Base-by-base conservation (phyloP, 1,140 invertebrate species). In the Zaprionus taronus region DNA sequence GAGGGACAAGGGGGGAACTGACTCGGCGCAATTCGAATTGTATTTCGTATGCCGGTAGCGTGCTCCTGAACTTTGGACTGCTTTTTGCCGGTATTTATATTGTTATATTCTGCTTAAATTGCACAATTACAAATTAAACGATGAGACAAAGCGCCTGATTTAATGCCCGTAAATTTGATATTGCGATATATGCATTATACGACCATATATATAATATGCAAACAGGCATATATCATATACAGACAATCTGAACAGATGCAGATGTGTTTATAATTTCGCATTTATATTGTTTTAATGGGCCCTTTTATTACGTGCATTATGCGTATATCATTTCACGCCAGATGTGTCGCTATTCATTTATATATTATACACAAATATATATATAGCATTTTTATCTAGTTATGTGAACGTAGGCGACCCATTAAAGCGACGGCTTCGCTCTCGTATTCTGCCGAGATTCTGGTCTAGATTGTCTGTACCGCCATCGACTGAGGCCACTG, bases 111-210 rank as follows among this genome's bases (percentile, higher is more conserved):
- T 64, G 61, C 68, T 64, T 34, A 77, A 77, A 67, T 76, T 44
- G 62, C 56, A 56, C 72, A 65, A 62, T 70, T 83, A 58, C 62
- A 64, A 75, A 79, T 65, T 65, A 69, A 79, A 63, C 63, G 70
- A 75, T 66, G 67, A 64, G 66, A 28, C 60, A 70, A 80, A 78
- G 71, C 58, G 72, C 55, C 72, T 74, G 72, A 69, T 74, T 74
- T 74, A 74, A 75, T 75, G 60, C 38, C 67, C 51, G 67, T 64
- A 64, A 75, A 75, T 75, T 67, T 64, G 72, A 64, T 58, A 75
- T 71, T 71, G 63, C 57, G 72, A 67, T 67, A 67, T 38, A 22
- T 58, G 24, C 24, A 36, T 28, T 36, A 58, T 38, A 34, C 9
- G 31, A 34, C 28, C 28, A 11, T 11, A 34, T 34, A 34, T 34